Evolutionary conservation across 2,888 invertebrate species (phyloP), one percentile per base, ranked within the genome.

Genomic region (Keiferia lycopersicella): DNA sequence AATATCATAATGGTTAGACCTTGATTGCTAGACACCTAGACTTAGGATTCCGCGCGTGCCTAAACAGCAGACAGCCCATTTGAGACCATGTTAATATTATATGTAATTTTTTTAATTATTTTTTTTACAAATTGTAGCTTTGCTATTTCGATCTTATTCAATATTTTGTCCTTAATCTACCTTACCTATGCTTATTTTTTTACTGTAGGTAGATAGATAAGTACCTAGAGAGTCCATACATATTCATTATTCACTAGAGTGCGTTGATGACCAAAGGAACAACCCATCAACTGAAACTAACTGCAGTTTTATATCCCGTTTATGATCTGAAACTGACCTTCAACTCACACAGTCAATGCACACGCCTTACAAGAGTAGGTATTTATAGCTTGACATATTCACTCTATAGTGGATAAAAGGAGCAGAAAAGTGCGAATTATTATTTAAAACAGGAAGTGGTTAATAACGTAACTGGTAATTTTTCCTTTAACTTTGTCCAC

Each of bases 301-400:
- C 8, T 57, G 57, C 16, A n/a, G 34, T 16, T 22, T 51, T 51
- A 51, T 51, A 51, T 51, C 51, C 51, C 18, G 18, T 20, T 51
- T 51, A 51, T 51, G 51, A 51, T 22, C 51, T 51, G 51, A 18
- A 51, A 20, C 51, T 22, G 51, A 22, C 22, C 51, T 12, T 51
- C 51, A 18, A 51, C 51, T 22, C 18, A 51, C 18, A 51, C 11
- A 51, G 18, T 22, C 8, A 51, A 22, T 51, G 51, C 51, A 51
- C 51, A 22, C 22, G 51, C 11, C 22, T 22, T 22, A 51, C 16
- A 12, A 22, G 10, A 16, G 45, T 41, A 30, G 3, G 3, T 45
- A 45, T 45, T 45, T 45, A 45, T 45, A 45, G 45, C 45, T 45
- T 3, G 16, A 45, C 45, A 45, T 45, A 45, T 45, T 16, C 45